Conservation (phyloP, 1,140 invertebrate genomes). For the Bacillus rossius region DNA sequence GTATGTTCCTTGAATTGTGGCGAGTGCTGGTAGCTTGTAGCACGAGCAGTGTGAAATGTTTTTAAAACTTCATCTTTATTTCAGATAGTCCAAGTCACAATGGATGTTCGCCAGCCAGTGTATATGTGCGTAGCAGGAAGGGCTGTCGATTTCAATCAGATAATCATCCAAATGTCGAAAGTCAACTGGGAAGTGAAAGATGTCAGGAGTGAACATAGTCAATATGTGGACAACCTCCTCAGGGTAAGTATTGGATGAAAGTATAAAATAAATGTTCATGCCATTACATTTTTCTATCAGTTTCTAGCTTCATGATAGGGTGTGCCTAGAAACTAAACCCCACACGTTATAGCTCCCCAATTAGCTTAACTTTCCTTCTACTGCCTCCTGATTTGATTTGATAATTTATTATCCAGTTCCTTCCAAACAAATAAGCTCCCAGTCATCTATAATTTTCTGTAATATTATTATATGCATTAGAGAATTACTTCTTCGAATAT, state of each 20-base stretch:
- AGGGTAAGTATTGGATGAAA: slow-evolving; percentile 43
- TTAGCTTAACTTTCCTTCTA: no score
- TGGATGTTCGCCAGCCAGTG: slow-evolving; percentile 73
- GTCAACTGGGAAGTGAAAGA: slow-evolving; percentile 96
- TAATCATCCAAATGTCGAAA: slow-evolving; percentile 79
- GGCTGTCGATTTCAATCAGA: slow-evolving; percentile 70
- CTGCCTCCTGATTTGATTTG: no score
- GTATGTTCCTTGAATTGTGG: slow-evolving; percentile 39
- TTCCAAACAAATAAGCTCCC: no score
- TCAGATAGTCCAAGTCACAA: slow-evolving; percentile 61
- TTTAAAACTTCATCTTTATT: slow-evolving; percentile 23
- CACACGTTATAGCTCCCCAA: no score
- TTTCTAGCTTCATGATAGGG: not conserved
- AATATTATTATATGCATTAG: no score
- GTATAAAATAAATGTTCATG: no score
- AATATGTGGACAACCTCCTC: slow-evolving; percentile 73
- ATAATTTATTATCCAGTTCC: no score
- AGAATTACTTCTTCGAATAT: no score
- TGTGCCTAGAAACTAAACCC: no score
- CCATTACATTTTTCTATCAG: not conserved
- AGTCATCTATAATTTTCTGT: no score
- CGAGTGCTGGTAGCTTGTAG: no score
- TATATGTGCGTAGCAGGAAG: slow-evolving; percentile 78
- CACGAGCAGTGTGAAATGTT: not conserved
- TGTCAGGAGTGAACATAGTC: slow-evolving; percentile 92